Base-by-base conservation (phyloP, 2,888 invertebrate species). In the Polymixis lichenea region DNA sequence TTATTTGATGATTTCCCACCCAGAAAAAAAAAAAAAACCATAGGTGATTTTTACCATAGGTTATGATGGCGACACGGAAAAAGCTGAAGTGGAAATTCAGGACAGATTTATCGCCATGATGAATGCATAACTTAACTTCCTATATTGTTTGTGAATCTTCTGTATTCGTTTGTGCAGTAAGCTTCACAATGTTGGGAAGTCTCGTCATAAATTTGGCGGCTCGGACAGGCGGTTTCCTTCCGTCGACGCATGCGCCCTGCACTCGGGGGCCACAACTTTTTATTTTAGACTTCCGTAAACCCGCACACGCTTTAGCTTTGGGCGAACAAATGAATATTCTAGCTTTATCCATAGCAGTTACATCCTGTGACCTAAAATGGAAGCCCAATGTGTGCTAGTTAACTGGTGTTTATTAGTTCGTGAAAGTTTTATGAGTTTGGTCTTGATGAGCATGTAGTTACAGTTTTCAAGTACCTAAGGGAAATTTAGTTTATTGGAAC, bases 131-230 rank as follows among this genome's bases (percentile, higher is more conserved):
- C 11, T 55, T 76, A 19, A 25, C 46, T 80, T 80, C 51, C 80
- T 77, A 32, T 2, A 46, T 53, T 51, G 22, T 22, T 15, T 46
- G 7, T 75, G 49, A 53, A 70, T 6, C 83, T 83, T 86, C 83
- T 83, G 83, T 17, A 55, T 65, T 64, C 60, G n/a, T 60, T 71
- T 72, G 38, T 60, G 22, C 28, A 66, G 69, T 65, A 66, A 81
- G 80, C 86, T 88, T 91, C 88, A 91, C 87, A 88, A 75, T 82
- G 89, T 88, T 88, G 88, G 90, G 90, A 90, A 90, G 90, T 89
- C 89, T 86, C 90, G 88, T 91, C 93, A 93, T 95, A 94, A 95
- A 95, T 95, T 92, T 89, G 88, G 90, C 82, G 88, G 89, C 82
- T 85, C 87, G 90, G 92, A 92, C 91, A 82, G 88, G 88, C 89